A percentile compares a stretch with the other conserved stretches of the same genome.
phyloP scores from a whole-genome alignment of 1,140 invertebrate species.

The Papilio aristodemus region DNA sequence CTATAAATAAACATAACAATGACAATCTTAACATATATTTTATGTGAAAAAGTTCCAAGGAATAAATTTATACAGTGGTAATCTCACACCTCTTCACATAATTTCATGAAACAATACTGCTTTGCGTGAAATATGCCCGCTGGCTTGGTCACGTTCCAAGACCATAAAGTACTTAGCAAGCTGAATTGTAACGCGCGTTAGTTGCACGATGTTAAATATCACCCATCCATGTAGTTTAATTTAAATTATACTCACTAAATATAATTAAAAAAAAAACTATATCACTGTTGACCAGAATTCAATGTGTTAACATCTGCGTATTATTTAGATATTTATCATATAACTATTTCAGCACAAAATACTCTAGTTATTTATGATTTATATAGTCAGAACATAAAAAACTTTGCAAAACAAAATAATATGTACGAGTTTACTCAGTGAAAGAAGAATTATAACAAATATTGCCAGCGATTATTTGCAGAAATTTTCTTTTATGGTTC shows the following conservation, averaged over 20 bases:
- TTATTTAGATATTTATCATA: too few species aligned
- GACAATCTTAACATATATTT: conserved; percentile 12
- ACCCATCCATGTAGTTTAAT: not conserved
- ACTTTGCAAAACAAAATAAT: not conserved
- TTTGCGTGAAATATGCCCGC: conserved; percentile 22
- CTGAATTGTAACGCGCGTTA: conserved; percentile 28
- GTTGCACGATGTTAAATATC: conserved; percentile 18
- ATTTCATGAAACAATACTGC: conserved; percentile 30
- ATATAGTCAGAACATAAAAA: conserved; percentile 7
- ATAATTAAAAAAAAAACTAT: not conserved
- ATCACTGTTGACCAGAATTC: too few species aligned
- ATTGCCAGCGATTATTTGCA: conserved; percentile 2
- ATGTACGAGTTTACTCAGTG: conserved; percentile 5
- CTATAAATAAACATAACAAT: conserved; percentile 9
- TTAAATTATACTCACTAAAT: conserved; percentile 2
- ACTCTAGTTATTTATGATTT: too few species aligned
- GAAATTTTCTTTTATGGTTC: conserved; percentile 1
- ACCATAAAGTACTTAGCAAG: conserved; percentile 31
- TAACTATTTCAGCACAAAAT: too few species aligned
- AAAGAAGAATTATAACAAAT: conserved; percentile 12
- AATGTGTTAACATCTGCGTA: too few species aligned
- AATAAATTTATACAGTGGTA: conserved; percentile 25
- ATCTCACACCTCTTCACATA: conserved; percentile 30
- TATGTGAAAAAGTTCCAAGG: not conserved
- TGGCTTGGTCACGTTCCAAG: conserved; percentile 33